Evolutionary conservation across 2,888 invertebrate species (phyloP).

Genomic region (Lottia scabra): DNA sequence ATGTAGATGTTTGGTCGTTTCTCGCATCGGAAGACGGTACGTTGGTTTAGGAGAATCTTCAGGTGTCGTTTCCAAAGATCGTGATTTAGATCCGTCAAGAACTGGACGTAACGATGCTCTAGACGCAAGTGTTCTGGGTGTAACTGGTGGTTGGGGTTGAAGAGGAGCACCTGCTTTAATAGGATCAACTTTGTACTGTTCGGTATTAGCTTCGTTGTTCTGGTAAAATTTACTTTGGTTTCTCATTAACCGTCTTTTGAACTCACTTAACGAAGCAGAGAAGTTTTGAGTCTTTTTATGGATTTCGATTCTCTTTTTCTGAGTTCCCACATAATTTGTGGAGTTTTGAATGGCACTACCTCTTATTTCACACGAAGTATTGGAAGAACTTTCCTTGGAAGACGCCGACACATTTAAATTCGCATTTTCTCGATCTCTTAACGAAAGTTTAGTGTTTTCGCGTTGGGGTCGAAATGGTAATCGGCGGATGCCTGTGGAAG

Average conservation of each 20-base stretch:
- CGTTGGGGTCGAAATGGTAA: neutral
- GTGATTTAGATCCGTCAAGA: neutral
- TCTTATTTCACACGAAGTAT: neutral
- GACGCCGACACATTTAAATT: neutral
- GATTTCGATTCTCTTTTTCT: neutral
- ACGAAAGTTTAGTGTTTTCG: neutral
- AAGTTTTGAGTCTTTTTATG: neutral
- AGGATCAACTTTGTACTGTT: neutral
- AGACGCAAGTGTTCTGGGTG: neutral
- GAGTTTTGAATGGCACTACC: neutral
- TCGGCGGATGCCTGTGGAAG: neutral
- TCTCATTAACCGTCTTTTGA: neutral
- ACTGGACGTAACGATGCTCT: neutral
- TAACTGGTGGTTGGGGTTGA: neutral
- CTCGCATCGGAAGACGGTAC: neutral
- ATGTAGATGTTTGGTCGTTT: neutral
- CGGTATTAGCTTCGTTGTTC: neutral
- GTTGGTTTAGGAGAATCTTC: neutral
- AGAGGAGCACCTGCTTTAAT: neutral
- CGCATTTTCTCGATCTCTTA: neutral
- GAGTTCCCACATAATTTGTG: neutral
- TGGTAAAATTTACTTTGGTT: neutral
- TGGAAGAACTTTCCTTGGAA: too few relatives aligned
- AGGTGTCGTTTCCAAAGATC: neutral
- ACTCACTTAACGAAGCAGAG: neutral